Base-by-base conservation (phyloP, 2,797 vertebrate genomes). In the Nannoperca obscura region DNA sequence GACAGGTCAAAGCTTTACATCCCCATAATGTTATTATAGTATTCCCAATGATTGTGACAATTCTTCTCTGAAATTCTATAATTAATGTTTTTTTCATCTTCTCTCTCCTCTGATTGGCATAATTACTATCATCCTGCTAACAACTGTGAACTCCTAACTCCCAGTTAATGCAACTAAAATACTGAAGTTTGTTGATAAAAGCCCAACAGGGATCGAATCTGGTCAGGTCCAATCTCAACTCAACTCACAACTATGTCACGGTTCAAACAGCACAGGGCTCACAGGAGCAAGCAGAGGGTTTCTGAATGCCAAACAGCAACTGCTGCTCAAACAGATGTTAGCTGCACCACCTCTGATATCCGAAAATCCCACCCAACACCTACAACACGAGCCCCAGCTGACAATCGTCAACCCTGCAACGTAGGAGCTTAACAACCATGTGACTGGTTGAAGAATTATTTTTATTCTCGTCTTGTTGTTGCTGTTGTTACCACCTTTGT, bases 241-340 rank as follows among this genome's bases (percentile, higher is more conserved):
- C 60, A 53, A 15, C 78, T 83, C 75, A 86, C 81, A 85, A 78
- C 87, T 77, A 72, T 88, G 90, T 88, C 86, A 86, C 24, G 76
- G 91, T 88, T 87, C 89, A 89, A 91, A 88, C 86, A 40, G 75
- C 83, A 81, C 81, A 76, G 63, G 76, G 86, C 83, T 90, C 86
- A 81, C 71, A 91, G 83, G 82, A 88, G 79, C 72, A 77, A 67
- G 84, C 82, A 62, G 84, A 85, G 79, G 76, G 66, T 74, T 78
- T 76, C 66, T 86, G 93, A 91, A 91, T 89, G 88, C 87, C 88
- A 92, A 90, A 78, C 84, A 89, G 87, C 63, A 74, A 71, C 88
- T 79, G 89, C 91, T 89, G 89, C 77, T 90, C 88, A 86, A 86
- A 91, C 92, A 93, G 91, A 93, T 93, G 91, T 92, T 89, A 86